Percentiles rank a stretch among this genome's conserved stretches.
These are phyloP conservation scores for Cheumatopsyche charites DNA, from an alignment of 1,140 invertebrate genomes.

Conservation along the genomic window DNA sequence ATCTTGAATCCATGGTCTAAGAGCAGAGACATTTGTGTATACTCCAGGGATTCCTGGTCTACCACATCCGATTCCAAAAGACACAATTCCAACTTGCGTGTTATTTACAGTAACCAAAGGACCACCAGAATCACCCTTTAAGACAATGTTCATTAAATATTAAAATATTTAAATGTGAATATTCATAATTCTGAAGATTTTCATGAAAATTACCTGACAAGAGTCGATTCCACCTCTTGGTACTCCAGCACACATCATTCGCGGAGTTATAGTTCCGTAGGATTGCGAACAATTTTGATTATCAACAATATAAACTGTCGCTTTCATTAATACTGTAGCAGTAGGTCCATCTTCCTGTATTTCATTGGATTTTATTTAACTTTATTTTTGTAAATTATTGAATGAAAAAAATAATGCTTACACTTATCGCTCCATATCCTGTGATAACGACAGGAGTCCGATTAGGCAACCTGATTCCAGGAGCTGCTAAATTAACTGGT, in stretches of 20 bases:
- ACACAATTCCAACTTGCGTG: slow-evolving; percentile 61
- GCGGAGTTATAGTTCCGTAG: neutral
- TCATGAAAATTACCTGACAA: slow-evolving; percentile 19
- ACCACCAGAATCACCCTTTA: slow-evolving; percentile 52
- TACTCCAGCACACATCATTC: slow-evolving; percentile 32
- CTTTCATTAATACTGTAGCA: neutral
- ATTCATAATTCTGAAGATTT: too few relatives aligned
- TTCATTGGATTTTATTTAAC: neutral
- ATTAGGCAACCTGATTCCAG: slow-evolving; percentile 35
- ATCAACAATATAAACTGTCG: neutral
- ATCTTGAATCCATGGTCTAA: slow-evolving; percentile 23
- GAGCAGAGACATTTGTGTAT: slow-evolving; percentile 56
- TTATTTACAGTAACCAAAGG: slow-evolving; percentile 43
- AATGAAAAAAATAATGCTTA: slow-evolving; percentile 49
- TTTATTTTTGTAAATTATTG: too few relatives aligned
- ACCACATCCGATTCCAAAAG: slow-evolving; percentile 55
- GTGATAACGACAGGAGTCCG: slow-evolving; percentile 51
- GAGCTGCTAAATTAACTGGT: slow-evolving; percentile 43
- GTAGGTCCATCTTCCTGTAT: slow-evolving; percentile 17
- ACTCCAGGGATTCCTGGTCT: slow-evolving; percentile 56
- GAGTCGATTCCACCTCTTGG: slow-evolving; percentile 23
- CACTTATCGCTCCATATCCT: slow-evolving; percentile 55
- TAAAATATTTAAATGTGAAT: too few relatives aligned
- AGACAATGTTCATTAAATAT: too few relatives aligned
- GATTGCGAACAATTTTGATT: neutral